Evolutionary conservation across 1,140 invertebrate genomes (phyloP).

Genomic region (Piezodorus guildinii): DNA sequence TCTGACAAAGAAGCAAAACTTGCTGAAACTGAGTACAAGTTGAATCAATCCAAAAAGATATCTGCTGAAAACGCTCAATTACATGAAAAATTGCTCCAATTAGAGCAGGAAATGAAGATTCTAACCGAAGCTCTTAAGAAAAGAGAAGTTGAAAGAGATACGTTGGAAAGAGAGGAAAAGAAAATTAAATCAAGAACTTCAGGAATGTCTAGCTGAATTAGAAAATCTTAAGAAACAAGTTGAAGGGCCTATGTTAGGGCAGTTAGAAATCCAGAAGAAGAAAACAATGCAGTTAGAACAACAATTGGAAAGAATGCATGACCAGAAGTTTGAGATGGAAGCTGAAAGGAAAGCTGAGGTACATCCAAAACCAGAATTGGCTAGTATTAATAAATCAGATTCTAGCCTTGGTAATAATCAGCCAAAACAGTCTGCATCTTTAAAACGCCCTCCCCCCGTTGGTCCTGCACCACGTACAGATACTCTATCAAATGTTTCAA

Average conservation of each 20-base stretch:
- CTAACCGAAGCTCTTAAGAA: constrained; percentile 20
- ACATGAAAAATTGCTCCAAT: constrained; percentile 18
- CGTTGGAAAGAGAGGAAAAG: constrained; percentile 20
- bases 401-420: not conserved
- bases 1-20: constrained; percentile 29
- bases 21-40: constrained; percentile 16
- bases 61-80: constrained; percentile 6
- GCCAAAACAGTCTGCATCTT: too few relatives aligned
- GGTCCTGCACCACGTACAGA: not conserved
- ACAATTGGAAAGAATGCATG: not conserved
- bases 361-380: not conserved
- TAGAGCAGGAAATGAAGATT: constrained; percentile 18
- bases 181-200: constrained; percentile 25
- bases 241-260: constrained; percentile 20
- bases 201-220: constrained; percentile 23
- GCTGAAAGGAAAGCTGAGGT: constrained; percentile 17
- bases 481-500: too few relatives aligned
- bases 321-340: constrained; percentile 9
- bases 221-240: constrained; percentile 22
- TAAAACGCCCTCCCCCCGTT: not conserved
- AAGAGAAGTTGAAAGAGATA: constrained; percentile 28
- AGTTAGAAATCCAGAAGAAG: constrained; percentile 24
- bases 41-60: constrained; percentile 10
- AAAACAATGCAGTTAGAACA: constrained; percentile 23
- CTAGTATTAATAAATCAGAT: not conserved